Evolutionary conservation across 2,113 vertebrate species (phyloP).

Genomic region (Lophochroa leadbeateri): DNA sequence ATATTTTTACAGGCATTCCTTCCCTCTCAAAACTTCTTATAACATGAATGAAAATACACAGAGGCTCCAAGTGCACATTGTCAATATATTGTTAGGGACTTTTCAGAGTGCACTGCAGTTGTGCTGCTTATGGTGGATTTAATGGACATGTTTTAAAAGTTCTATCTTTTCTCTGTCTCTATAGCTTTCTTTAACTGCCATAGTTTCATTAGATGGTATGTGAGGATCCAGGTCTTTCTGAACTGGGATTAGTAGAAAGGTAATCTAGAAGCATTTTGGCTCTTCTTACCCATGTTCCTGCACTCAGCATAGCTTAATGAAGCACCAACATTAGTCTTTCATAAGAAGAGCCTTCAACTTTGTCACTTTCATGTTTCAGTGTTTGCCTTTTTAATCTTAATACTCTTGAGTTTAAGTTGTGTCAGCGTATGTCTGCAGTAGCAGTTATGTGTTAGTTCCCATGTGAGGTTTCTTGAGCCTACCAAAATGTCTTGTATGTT

Average conservation of each 20-base stretch:
- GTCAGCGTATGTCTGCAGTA: neutral
- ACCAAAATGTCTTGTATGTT: neutral
- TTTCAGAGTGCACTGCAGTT: neutral
- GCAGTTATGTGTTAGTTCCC: neutral
- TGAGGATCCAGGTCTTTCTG: neutral
- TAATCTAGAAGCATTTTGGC: neutral
- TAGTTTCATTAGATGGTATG: neutral
- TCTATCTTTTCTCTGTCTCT: neutral
- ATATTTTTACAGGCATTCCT: neutral
- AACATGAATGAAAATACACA: neutral
- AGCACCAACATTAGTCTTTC: neutral
- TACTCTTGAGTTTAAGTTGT: neutral
- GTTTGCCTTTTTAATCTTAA: neutral
- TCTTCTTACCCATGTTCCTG: neutral
- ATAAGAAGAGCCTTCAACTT: neutral
- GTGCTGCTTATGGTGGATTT: neutral
- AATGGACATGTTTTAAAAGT: neutral
- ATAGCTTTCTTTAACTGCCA: accelerated
- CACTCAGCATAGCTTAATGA: neutral
- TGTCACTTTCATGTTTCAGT: accelerated
- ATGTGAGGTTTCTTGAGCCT: neutral
- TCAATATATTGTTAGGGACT: neutral
- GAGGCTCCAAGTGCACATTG: neutral
- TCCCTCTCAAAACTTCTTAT: neutral
- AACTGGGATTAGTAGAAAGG: neutral